These are phyloP conservation scores for Plecturocebus donacophilus DNA, from an alignment of 2,113 vertebrate species.

Conservation along the genomic window DNA sequence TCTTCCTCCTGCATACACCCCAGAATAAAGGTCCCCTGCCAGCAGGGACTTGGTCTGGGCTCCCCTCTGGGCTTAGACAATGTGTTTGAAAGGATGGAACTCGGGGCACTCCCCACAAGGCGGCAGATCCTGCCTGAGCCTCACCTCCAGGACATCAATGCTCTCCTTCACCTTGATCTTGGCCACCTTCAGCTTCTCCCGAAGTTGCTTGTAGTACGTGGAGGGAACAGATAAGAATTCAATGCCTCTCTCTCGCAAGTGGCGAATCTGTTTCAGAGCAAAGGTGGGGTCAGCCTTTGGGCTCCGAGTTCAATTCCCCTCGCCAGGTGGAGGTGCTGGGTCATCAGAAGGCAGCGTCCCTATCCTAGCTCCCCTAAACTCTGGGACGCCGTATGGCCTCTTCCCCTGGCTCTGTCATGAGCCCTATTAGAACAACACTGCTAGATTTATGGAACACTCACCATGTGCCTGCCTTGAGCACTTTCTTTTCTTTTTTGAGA, in stretches of 20 bases:
- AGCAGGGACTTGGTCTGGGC: not conserved
- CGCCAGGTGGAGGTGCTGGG: accelerated
- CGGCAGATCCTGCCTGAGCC: not conserved
- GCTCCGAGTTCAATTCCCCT: not conserved
- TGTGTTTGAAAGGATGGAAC: not conserved
- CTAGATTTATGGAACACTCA: not conserved
- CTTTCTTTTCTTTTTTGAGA: not conserved
- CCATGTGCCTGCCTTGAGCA: not conserved
- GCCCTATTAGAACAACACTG: not conserved
- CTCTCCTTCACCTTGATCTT: conserved; percentile 93
- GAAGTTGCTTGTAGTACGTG: conserved; percentile 92
- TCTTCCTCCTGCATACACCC: too few relatives aligned
- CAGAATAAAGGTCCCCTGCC: not conserved
- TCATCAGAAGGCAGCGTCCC: not conserved
- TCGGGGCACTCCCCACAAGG: not conserved
- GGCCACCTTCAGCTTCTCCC: conserved; percentile 89
- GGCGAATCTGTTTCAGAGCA: conserved; percentile 86
- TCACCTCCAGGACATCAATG: conserved; percentile 90
- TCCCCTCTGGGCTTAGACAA: not conserved
- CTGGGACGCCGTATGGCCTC: accelerated
- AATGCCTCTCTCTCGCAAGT: conserved; percentile 92
- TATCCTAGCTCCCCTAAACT: not conserved
- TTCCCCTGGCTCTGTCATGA: not conserved
- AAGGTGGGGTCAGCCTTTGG: not conserved
- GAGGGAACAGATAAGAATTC: conserved; percentile 94